These are phyloP conservation scores for Tachypleus tridentatus DNA, from an alignment of 1,140 invertebrate genomes.

Conservation along the genomic window DNA sequence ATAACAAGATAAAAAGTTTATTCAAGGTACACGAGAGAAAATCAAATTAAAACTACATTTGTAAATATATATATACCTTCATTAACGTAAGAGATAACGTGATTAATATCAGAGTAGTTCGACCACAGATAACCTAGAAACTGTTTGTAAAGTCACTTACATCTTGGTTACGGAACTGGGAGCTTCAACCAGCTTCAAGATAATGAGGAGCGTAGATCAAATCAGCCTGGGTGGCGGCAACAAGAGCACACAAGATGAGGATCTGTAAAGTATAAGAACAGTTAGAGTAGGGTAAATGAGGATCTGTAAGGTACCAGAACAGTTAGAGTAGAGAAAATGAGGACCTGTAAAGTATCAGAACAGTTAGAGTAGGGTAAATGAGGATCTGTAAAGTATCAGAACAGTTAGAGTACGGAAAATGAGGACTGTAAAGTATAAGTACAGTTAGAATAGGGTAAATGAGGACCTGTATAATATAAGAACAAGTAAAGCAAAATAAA, in stretches of 20 bases:
- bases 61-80: neutral
- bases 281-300: neutral
- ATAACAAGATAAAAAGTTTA: neutral
- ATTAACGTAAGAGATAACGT: neutral
- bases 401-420: neutral
- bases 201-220: neutral
- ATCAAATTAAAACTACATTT: neutral
- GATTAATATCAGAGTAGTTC: neutral
- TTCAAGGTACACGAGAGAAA: neutral
- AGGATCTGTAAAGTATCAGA: neutral
- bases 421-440: neutral
- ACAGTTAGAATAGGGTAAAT: neutral
- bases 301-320: neutral
- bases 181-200: constrained; percentile 18
- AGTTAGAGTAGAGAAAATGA: neutral
- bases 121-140: neutral
- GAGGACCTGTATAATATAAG: too few species aligned
- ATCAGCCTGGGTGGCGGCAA: neutral
- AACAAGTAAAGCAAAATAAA: too few species aligned
- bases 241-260: neutral
- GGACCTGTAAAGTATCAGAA: too few species aligned
- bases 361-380: too few species aligned
- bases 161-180: constrained; percentile 25
- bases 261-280: neutral
- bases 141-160: constrained; percentile 17